Conservation (phyloP, 2,797 vertebrate genomes). For the Ibycter americanus region DNA sequence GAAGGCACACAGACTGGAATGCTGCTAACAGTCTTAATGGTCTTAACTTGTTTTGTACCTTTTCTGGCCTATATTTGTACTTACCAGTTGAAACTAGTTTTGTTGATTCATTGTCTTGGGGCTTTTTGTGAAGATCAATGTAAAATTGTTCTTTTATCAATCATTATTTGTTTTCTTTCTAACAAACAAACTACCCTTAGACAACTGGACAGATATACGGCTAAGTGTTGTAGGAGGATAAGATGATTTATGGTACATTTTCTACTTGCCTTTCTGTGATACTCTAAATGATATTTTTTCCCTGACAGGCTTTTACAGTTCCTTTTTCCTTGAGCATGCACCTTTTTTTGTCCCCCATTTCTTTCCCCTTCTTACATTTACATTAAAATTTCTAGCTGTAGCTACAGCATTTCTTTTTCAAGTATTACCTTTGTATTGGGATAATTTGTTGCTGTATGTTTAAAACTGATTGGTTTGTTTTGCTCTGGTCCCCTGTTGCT, state of each 20-base stretch:
- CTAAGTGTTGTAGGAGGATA: background rate
- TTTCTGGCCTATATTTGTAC: background rate
- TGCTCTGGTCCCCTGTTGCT: background rate
- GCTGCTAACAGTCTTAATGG: background rate
- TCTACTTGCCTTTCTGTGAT: background rate
- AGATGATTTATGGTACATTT: background rate
- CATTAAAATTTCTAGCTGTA: background rate
- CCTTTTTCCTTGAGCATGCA: background rate
- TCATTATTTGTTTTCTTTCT: background rate
- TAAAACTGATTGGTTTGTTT: background rate
- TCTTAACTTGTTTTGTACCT: background rate
- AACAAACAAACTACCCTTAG: background rate
- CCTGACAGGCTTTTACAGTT: background rate
- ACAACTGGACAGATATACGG: background rate
- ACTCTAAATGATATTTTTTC: background rate
- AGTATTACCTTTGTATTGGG: background rate
- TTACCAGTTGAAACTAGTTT: background rate
- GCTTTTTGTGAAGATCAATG: background rate
- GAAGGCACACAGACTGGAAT: background rate
- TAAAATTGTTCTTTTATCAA: background rate
- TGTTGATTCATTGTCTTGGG: background rate
- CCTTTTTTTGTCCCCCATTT: fast-evolving
- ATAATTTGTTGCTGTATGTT: background rate
- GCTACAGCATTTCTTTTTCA: background rate
- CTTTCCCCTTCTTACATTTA: background rate